Conservation (phyloP, 2,888 invertebrate species). For the Harpagoxenus sublaevis region DNA sequence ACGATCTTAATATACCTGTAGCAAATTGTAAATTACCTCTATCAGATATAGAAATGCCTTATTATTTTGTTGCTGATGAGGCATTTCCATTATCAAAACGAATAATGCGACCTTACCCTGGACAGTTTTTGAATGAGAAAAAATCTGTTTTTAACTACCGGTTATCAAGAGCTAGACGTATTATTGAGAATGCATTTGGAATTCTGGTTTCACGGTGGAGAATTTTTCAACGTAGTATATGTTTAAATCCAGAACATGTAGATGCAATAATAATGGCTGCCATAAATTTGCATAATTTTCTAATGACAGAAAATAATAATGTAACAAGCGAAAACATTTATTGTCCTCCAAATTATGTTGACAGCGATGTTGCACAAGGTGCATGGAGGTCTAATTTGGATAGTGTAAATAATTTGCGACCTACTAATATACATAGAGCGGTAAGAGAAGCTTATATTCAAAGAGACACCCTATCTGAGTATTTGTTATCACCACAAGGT, state of each 20-base stretch:
- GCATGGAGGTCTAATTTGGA: background rate
- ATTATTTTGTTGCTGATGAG: slow-evolving; percentile 57
- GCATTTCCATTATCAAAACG: slow-evolving; percentile 55
- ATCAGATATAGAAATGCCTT: slow-evolving; percentile 32
- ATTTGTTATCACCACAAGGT: slow-evolving; percentile 51
- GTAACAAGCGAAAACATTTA: background rate
- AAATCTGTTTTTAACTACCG: slow-evolving; percentile 58
- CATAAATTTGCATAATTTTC: slow-evolving; percentile 40
- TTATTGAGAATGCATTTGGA: slow-evolving; percentile 57
- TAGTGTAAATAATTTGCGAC: slow-evolving; percentile 20
- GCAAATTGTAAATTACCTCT: slow-evolving; percentile 16
- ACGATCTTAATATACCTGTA: slow-evolving; percentile 15
- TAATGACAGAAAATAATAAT: slow-evolving; percentile 26
- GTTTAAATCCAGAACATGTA: background rate
- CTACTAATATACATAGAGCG: slow-evolving; percentile 19
- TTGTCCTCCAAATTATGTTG: slow-evolving; percentile 15
- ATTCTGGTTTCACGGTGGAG: slow-evolving; percentile 40
- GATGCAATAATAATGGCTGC: slow-evolving; percentile 39
- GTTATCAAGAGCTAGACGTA: slow-evolving; percentile 54
- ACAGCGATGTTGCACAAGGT: background rate
- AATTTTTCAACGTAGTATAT: slow-evolving; percentile 35
- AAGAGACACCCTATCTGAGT: slow-evolving; percentile 40
- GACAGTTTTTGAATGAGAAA: slow-evolving; percentile 25
- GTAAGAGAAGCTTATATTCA: slow-evolving; percentile 38
- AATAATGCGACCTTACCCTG: slow-evolving; percentile 57